These are phyloP conservation scores for Rhynchonycteris naso DNA, from an alignment of 2,797 vertebrate genomes.

Conservation along the genomic window DNA sequence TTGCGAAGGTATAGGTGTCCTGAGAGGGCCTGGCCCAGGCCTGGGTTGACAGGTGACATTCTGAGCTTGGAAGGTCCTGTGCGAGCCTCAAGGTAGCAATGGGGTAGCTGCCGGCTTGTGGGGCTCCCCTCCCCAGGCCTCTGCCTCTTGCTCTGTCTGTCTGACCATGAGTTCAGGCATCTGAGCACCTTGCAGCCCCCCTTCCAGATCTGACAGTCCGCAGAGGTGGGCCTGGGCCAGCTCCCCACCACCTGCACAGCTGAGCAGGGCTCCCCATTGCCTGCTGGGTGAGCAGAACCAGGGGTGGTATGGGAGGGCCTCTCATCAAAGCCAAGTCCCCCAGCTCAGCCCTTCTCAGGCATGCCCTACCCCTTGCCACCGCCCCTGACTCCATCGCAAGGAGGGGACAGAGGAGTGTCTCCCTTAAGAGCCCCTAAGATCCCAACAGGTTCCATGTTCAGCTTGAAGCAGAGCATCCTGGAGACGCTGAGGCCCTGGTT, in stretches of 20 bases:
- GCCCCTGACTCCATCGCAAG: background rate
- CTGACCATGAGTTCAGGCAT: accelerated
- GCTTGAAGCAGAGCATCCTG: background rate
- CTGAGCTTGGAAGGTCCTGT: background rate
- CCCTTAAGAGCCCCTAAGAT: background rate
- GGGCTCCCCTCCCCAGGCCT: too few species aligned
- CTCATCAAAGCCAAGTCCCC: background rate
- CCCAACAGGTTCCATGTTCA: background rate
- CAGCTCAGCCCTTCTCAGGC: background rate
- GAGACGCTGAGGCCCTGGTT: too few species aligned
- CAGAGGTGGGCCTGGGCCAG: background rate
- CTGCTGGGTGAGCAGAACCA: accelerated
- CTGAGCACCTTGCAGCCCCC: background rate
- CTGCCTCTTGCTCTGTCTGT: background rate
- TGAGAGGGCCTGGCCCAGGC: accelerated
- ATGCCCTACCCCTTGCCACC: accelerated
- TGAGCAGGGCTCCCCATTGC: background rate
- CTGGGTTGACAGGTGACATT: background rate
- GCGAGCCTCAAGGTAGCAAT: too few species aligned
- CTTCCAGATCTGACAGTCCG: background rate
- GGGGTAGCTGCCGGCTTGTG: background rate
- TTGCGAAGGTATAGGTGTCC: accelerated
- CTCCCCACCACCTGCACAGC: accelerated
- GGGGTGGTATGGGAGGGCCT: too few species aligned
- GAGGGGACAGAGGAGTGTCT: background rate